Evolutionary conservation across 2,888 invertebrate genomes (phyloP).

Genomic region (Tinea semifulvella): DNA sequence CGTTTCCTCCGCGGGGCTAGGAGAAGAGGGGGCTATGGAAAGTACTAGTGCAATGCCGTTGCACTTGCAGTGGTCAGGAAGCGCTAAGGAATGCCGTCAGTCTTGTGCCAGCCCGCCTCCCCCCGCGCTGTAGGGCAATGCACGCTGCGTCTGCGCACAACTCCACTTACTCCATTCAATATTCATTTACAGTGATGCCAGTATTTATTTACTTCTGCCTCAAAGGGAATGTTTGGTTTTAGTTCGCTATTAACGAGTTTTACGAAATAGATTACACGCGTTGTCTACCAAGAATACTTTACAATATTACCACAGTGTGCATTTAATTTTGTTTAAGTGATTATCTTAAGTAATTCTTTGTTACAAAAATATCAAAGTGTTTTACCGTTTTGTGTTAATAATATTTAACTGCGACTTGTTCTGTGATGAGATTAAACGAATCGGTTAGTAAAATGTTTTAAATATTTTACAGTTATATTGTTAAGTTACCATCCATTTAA

Average conservation of each 20-base stretch:
- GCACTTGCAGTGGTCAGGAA: conserved; percentile 66
- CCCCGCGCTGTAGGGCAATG: conserved; percentile 40
- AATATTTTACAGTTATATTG: no score
- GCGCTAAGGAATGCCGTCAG: conserved; percentile 66
- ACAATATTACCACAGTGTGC: not conserved
- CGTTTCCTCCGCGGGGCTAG: conserved; percentile 19
- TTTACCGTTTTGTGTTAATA: no score
- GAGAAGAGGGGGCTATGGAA: conserved; percentile 27
- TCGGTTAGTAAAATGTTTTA: no score
- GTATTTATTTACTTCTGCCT: conserved; percentile 7
- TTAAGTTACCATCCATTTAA: no score
- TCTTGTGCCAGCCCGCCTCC: conserved; percentile 36
- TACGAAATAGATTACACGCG: conserved; percentile 2
- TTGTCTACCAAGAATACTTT: no score
- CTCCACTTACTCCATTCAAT: conserved; percentile 41
- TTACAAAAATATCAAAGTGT: no score
- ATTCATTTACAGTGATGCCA: conserved; percentile 11
- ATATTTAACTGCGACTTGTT: no score
- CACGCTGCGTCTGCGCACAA: conserved; percentile 52
- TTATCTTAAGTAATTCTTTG: no score
- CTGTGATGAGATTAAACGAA: no score
- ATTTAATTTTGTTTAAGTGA: no score
- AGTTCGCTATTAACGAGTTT: conserved; percentile 1
- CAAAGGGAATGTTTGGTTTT: not conserved
- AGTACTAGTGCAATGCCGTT: conserved; percentile 56